Evolutionary conservation across 2,797 vertebrate species (phyloP), one percentile per base, ranked within the genome.

Genomic region (Catostomus latipinnis): DNA sequence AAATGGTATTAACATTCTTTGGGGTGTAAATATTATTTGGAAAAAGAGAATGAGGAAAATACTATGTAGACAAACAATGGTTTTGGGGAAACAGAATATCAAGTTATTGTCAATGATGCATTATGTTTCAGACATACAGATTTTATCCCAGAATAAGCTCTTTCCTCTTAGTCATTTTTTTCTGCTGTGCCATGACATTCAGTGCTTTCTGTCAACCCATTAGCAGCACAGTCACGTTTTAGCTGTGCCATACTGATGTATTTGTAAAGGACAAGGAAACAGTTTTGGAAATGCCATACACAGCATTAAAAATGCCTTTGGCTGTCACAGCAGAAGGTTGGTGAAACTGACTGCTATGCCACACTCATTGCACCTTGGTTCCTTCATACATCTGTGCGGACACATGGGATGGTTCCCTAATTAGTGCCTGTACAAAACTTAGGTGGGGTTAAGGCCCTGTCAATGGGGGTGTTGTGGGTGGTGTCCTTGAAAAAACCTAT

Each of bases 381-480:
- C 66, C 56, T 45, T 12, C 62, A 45, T 58, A 53, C 61, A 53
- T 75, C 49, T 14, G 52, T 62, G 54, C 73, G 13, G 65, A 84
- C 83, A 81, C 83, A 56, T 50, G 74, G 81, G 80, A 86, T 74
- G 80, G 14, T 77, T 80, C 69, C 71, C 77, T 85, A 86, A 85
- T 86, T 87, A 86, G 76, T 70, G 71, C 76, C 79, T 72, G 72
- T 82, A 72, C 74, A 68, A 76, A 86, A 82, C 69, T 74, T 71
- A 78, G 83, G 58, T 76, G 75, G 83, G 86, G 83, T 87, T 80
- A 85, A 8, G 76, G 80, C 82, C 77, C 69, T 86, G 80, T 85
- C 83, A 82, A 43, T 63, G 62, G 73, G 76, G 62, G 60, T 34
- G 58, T 43, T 13, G 50, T 54, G 63, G 79, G 43, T 58, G n/a